Evolutionary conservation across 2,113 vertebrate genomes (phyloP).

Genomic region (Australoheros scitulus): DNA sequence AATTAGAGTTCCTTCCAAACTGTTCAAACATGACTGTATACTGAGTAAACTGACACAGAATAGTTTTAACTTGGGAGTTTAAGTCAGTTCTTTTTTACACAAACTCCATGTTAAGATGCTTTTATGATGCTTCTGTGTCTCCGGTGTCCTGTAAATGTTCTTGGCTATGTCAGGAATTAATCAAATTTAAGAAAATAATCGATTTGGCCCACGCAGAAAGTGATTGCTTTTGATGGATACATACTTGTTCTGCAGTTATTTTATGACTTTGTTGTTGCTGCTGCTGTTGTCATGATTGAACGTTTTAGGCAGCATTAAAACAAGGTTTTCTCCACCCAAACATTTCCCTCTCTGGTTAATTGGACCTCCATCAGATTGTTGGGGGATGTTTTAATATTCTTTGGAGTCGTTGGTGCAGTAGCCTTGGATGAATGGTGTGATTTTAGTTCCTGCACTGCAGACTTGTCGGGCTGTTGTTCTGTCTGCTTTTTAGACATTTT

Average conservation of each 20-base stretch:
- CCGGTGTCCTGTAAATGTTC: neutral
- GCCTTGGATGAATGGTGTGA: slow-evolving; percentile 9
- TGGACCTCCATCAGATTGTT: neutral
- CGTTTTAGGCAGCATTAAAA: neutral
- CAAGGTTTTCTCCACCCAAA: neutral
- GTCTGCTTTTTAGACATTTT: slow-evolving; percentile 7
- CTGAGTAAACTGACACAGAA: neutral
- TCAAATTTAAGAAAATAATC: slow-evolving; percentile 9
- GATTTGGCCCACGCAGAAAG: neutral
- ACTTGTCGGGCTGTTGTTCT: neutral
- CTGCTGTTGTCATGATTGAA: neutral
- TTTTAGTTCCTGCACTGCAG: slow-evolving; percentile 18
- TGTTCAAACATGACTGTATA: no score
- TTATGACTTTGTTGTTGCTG: neutral
- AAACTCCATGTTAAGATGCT: neutral
- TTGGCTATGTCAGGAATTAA: slow-evolving; percentile 1
- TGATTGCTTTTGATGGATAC: neutral
- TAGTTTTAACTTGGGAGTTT: neutral
- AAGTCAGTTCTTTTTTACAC: neutral
- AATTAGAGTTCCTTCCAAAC: neutral
- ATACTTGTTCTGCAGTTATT: neutral
- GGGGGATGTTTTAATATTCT: neutral
- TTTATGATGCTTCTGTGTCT: neutral
- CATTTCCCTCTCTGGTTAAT: neutral
- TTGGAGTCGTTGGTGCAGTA: neutral